These are phyloP conservation scores for Silurus asotus DNA, from an alignment of 2,113 vertebrate genomes.

Conservation along the genomic window DNA sequence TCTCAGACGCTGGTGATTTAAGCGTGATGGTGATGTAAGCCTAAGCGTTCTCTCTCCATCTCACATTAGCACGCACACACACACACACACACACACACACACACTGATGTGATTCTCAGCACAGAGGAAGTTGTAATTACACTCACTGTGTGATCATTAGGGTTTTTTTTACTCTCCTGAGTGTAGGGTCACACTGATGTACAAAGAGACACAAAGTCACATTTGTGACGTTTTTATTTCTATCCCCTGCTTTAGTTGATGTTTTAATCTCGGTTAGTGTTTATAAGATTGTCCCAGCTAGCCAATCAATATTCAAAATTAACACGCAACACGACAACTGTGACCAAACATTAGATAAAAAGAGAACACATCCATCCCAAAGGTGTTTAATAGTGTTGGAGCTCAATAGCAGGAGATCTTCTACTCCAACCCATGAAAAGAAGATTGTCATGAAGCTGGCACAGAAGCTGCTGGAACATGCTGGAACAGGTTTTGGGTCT, in stretches of 20 bases:
- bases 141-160: constrained; percentile 30
- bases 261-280: not conserved
- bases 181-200: not conserved
- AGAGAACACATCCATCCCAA: no score
- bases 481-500: no score
- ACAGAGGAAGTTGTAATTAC: constrained; percentile 41
- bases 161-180: constrained; percentile 29
- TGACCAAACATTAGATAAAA: no score
- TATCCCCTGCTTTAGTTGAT: not conserved
- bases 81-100: not conserved
- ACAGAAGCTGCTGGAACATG: no score
- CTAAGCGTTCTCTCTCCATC: constrained; percentile 31
- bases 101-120: constrained; percentile 33
- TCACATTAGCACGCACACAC: not conserved
- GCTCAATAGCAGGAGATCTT: no score
- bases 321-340: not conserved
- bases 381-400: no score
- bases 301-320: not conserved
- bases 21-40: constrained; percentile 10
- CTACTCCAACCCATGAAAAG: no score
- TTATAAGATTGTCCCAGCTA: not conserved
- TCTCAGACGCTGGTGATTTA: constrained; percentile 13
- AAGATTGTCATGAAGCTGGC: no score
- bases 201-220: not conserved
- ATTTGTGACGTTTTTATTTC: not conserved